Conservation (phyloP, 2,888 invertebrate species). For the Pterostichus niger region DNA sequence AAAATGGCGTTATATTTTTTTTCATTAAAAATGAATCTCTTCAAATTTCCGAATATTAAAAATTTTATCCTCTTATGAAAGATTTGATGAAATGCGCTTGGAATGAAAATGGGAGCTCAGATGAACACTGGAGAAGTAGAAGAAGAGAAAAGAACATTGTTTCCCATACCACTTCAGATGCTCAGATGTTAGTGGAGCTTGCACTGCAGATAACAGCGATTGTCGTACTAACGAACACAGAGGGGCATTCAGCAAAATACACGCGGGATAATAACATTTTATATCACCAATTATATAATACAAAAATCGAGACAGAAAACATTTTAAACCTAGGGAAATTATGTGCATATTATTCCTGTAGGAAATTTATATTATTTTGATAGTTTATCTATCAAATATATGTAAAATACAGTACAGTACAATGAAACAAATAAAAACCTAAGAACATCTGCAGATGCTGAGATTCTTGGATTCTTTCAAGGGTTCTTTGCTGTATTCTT, state of each 20-base stretch:
- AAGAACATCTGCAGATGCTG: no score
- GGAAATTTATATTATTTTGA: no score
- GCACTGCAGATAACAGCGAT: constrained; percentile 10
- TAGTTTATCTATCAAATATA: no score
- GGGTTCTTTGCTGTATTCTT: no score
- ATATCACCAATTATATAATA: no score
- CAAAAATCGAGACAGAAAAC: no score
- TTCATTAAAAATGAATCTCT: constrained; percentile 47
- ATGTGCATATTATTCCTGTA: no score
- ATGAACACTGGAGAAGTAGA: not conserved
- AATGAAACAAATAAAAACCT: no score
- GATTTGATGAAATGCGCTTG: constrained; percentile 12
- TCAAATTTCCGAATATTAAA: constrained; percentile 51
- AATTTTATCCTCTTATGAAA: constrained; percentile 48
- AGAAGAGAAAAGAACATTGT: not conserved
- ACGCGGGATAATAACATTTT: not conserved
- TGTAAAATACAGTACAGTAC: no score
- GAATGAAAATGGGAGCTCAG: not conserved
- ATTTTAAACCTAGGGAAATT: no score
- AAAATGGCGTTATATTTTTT: constrained; percentile 39
- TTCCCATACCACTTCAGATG: constrained; percentile 7
- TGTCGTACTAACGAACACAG: not conserved
- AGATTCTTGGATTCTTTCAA: no score
- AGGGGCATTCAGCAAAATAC: not conserved
- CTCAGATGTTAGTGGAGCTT: constrained; percentile 3